These are phyloP conservation scores for Cerastis rubricosa DNA, from an alignment of 2,888 invertebrate species.

Conservation along the genomic window DNA sequence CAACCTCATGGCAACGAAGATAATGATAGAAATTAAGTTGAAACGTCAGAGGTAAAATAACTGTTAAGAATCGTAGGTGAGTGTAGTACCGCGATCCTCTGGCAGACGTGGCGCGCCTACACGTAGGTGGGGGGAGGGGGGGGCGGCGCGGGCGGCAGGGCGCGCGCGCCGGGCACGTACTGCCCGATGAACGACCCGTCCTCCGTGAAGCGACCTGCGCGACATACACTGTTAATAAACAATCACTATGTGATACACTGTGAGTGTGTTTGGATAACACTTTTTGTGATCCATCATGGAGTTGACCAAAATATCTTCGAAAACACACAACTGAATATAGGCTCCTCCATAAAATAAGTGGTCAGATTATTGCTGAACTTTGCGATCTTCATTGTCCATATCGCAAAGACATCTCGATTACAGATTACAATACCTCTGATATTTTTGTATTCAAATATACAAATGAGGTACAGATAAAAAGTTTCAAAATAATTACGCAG, in stretches of 20 bases:
- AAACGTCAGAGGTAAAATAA: background rate
- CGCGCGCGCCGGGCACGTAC: constrained; percentile 96
- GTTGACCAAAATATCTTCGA: background rate
- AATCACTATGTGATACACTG: background rate
- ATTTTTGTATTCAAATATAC: background rate
- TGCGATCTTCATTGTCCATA: background rate
- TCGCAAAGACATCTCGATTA: background rate
- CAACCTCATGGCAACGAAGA: background rate
- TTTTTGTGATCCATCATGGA: background rate
- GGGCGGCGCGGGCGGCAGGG: constrained; percentile 88
- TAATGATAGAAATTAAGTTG: background rate
- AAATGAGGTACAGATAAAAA: too few species aligned
- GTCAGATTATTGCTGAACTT: background rate
- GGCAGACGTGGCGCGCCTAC: constrained; percentile 49
- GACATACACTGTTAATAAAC: background rate
- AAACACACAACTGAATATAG: background rate
- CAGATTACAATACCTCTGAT: background rate
- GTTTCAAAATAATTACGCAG: too few species aligned
- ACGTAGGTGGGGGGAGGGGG: constrained; percentile 80
- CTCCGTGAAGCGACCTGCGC: constrained; percentile 97
- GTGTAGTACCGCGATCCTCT: background rate
- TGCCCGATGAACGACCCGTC: constrained; percentile 99
- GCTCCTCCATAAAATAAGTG: background rate
- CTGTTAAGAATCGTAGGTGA: background rate
- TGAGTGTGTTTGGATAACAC: too few species aligned